Evolutionary conservation across 2,888 invertebrate species (phyloP), one percentile per base, ranked within the genome.

Genomic region (Monochamus alternatus): DNA sequence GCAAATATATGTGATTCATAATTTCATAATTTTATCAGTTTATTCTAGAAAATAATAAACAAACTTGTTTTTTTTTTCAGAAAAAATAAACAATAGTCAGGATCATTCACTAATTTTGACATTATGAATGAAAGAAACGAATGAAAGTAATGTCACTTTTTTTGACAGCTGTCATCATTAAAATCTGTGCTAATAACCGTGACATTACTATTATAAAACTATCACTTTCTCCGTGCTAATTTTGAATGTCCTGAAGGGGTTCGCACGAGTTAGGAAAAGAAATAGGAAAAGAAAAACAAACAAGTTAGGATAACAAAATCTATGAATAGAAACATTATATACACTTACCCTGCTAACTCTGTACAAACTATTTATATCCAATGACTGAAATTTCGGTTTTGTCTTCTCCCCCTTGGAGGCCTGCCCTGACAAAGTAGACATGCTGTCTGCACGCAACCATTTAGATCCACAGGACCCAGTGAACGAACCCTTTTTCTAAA

Each of bases 341-440:
- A 64, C 80, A 92, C 94, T 93, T 89, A 95, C 95, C 91, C 93
- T 93, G 90, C 94, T 95, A 88, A 93, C 93, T 91, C 96, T 95
- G 91, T 97, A 98, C 91, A 98, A 93, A 92, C 93, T 97, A 95
- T 98, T 98, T 94, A 98, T 98, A 93, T 98, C 97, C 92, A 98
- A 94, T 89, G 97, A 95, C 91, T 97, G 96, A 93, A 94, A 98
- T 93, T 97, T 98, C 91, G 95, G 94, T 93, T 97, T 98, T 92
- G 94, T 94, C 93, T 94, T 94, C 93, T 94, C 94, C 93, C 94
- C 94, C 91, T 93, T 93, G 91, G 92, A 92, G 94, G 94, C 92
- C 91, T 93, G 93, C 94, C 96, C 95, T 92, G 96, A 95, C 94
- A 95, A 94, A 94, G 96, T 95, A 95, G 96, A 96, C 96, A 97